phyloP scores from a whole-genome alignment of 1,140 invertebrate genomes.

The Drosophila grimshawi region DNA sequence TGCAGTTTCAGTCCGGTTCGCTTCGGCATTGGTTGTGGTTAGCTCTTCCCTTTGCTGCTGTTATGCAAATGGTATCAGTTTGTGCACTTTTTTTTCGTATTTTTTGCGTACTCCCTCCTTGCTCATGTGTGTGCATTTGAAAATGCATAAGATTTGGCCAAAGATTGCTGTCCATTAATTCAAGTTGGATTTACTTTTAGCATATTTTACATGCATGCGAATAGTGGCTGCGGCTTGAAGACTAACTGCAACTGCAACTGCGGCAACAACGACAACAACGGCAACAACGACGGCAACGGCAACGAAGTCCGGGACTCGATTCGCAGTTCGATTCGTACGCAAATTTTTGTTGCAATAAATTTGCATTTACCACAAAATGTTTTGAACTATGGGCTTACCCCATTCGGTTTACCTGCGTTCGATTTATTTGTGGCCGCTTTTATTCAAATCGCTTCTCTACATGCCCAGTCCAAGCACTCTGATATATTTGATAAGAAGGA shows the following conservation, averaged over 20 bases:
- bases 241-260: slow-evolving; percentile 8
- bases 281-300: slow-evolving; percentile 4
- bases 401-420: slow-evolving; percentile 68
- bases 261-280: slow-evolving; percentile 8
- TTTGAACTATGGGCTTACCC: slow-evolving; percentile 70
- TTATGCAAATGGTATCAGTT: slow-evolving; percentile 69
- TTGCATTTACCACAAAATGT: slow-evolving; percentile 82
- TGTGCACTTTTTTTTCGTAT: neutral
- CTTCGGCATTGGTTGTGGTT: slow-evolving; percentile 36
- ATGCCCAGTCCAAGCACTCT: neutral
- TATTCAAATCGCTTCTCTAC: slow-evolving; percentile 67
- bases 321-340: slow-evolving; percentile 63
- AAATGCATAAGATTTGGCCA: slow-evolving; percentile 81
- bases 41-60: slow-evolving; percentile 50
- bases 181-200: slow-evolving; percentile 83
- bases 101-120: neutral
- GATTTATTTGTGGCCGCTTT: slow-evolving; percentile 73
- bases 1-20: slow-evolving; percentile 25
- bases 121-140: slow-evolving; percentile 56
- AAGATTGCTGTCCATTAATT: slow-evolving; percentile 83
- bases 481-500: neutral
- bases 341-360: slow-evolving; percentile 76
- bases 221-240: slow-evolving; percentile 35
- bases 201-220: slow-evolving; percentile 79
- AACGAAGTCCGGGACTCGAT: slow-evolving; percentile 49